Evolutionary conservation across 2,797 vertebrate genomes (phyloP).

Genomic region (Epinephelus malabaricus): DNA sequence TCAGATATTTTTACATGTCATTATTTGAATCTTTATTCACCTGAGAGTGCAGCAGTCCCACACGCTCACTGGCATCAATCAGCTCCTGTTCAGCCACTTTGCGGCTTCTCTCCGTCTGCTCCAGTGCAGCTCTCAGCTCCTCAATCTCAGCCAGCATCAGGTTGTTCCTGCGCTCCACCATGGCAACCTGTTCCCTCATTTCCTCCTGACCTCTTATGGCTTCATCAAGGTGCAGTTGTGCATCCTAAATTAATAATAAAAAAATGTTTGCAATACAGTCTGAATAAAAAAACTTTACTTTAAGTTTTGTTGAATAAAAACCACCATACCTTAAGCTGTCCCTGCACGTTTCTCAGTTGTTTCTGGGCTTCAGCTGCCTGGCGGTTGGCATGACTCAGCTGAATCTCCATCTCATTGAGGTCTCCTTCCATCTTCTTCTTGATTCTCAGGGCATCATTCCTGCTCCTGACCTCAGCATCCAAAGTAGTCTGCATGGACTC

Average conservation of each 20-base stretch:
- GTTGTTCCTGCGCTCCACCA: constrained; percentile 90
- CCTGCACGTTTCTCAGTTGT: constrained; percentile 89
- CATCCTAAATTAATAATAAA: constrained; percentile 80
- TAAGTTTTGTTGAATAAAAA: too few relatives aligned
- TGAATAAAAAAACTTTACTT: too few relatives aligned
- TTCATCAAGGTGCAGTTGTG: too few relatives aligned
- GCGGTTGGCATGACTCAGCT: constrained; percentile 89
- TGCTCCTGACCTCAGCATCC: constrained; percentile 91
- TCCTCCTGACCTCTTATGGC: constrained; percentile 80
- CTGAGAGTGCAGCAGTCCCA: too few relatives aligned
- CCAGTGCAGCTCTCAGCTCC: constrained; percentile 89
- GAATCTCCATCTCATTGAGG: constrained; percentile 92
- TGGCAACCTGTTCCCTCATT: constrained; percentile 91
- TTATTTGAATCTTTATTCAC: too few relatives aligned
- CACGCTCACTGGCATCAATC: constrained; percentile 85
- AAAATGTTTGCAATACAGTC: too few relatives aligned
- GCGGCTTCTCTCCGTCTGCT: constrained; percentile 90
- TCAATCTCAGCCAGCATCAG: constrained; percentile 92
- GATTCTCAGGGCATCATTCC: constrained; percentile 91
- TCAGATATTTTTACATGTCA: too few relatives aligned
- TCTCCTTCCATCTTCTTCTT: constrained; percentile 96
- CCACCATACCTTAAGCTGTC: constrained; percentile 86
- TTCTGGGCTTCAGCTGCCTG: constrained; percentile 90
- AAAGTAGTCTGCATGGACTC: constrained; percentile 90
- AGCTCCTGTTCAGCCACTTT: constrained; percentile 92